phyloP scores from a whole-genome alignment of 2,113 vertebrate genomes.

The Scalopus aquaticus region DNA sequence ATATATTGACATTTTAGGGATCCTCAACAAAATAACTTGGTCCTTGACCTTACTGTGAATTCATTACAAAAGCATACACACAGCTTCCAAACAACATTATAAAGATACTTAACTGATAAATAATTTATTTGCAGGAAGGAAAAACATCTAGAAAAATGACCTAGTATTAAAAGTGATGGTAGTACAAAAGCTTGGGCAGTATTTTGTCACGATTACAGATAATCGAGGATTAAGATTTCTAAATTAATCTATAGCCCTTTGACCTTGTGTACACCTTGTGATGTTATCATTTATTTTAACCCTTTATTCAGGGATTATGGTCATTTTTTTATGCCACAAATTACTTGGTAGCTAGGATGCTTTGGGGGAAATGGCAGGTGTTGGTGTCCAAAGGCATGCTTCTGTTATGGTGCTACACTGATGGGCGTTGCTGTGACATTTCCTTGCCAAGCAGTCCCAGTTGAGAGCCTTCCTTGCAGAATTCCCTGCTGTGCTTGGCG shows the following conservation, averaged over 20 bases:
- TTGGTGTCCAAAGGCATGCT: neutral
- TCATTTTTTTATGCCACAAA: neutral
- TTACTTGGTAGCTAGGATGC: neutral
- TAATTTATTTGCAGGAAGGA: too few relatives aligned
- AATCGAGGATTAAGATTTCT: neutral
- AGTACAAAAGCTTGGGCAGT: neutral
- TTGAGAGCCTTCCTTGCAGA: neutral
- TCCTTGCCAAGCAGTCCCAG: neutral
- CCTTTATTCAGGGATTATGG: neutral
- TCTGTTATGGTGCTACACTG: neutral
- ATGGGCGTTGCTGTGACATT: neutral
- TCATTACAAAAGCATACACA: too few relatives aligned
- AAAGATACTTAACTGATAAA: too few relatives aligned
- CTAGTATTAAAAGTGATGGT: neutral
- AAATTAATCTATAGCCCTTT: neutral
- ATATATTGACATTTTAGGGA: too few relatives aligned
- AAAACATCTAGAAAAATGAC: too few relatives aligned
- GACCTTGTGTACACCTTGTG: neutral
- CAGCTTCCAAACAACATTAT: too few relatives aligned
- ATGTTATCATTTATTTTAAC: neutral
- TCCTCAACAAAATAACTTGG: too few relatives aligned
- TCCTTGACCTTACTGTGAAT: too few relatives aligned
- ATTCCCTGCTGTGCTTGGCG: neutral
- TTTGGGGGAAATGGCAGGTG: neutral
- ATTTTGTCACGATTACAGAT: neutral